Conservation (phyloP, 2,113 vertebrate genomes). For the Tapirus terrestris region DNA sequence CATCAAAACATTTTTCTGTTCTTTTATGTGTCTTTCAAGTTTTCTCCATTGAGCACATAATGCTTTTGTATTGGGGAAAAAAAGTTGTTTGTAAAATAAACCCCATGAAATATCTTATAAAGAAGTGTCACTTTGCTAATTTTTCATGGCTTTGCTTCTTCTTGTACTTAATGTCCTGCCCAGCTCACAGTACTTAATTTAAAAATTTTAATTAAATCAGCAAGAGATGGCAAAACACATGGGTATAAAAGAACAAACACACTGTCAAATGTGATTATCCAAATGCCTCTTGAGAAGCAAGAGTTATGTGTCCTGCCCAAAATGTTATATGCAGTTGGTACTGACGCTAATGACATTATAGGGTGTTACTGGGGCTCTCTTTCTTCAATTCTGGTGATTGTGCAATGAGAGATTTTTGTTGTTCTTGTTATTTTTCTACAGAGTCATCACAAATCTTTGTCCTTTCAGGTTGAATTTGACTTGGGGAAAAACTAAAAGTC, state of each 20-base stretch:
- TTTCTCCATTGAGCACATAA: neutral
- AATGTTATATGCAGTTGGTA: neutral
- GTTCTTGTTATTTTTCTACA: neutral
- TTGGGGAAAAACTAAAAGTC: neutral
- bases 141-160: neutral
- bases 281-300: neutral
- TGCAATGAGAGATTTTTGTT: neutral
- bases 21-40: neutral
- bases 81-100: neutral
- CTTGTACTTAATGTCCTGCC: neutral
- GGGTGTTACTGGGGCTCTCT: neutral
- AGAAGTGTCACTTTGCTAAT: constrained; percentile 24
- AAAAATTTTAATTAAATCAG: constrained; percentile 44
- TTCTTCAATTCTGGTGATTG: neutral
- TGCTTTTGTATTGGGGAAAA: neutral
- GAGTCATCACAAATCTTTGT: neutral
- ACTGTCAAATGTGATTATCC: neutral
- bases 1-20: neutral
- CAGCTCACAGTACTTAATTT: neutral
- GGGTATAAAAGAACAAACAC: constrained; percentile 26
- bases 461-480: neutral
- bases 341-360: neutral
- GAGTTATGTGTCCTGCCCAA: neutral
- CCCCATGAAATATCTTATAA: neutral
- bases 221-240: neutral